Conservation (phyloP, 1,140 invertebrate genomes). For the Cotesia vestalis region DNA sequence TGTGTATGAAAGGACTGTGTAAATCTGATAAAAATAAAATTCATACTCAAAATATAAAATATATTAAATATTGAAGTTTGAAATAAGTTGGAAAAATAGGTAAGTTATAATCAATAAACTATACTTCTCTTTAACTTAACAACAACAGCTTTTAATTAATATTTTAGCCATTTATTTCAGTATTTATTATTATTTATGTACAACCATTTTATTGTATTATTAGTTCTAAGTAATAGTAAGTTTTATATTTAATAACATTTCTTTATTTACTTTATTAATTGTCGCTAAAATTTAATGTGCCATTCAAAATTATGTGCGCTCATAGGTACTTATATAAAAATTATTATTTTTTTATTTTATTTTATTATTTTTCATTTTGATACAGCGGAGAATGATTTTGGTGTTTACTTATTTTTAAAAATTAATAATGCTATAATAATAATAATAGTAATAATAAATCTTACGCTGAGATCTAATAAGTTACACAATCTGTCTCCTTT, state of each 20-base stretch:
- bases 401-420: constrained; percentile 59
- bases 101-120: constrained; percentile 31
- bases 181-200: constrained; percentile 63
- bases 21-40: constrained; percentile 17
- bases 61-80: background rate
- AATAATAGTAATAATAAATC: constrained; percentile 38
- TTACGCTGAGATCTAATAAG: constrained; percentile 65
- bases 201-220: constrained; percentile 56
- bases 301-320: constrained; percentile 62
- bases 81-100: background rate
- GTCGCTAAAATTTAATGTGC: constrained; percentile 51
- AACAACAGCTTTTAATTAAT: constrained; percentile 47
- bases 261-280: constrained; percentile 11
- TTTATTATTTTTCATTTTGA: constrained; percentile 44
- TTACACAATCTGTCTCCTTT: constrained; percentile 57
- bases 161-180: constrained; percentile 56
- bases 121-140: constrained; percentile 53
- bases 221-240: constrained; percentile 54
- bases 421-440: constrained; percentile 36
- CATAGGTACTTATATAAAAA: constrained; percentile 63
- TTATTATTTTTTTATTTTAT: constrained; percentile 39
- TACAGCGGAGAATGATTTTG: constrained; percentile 60
- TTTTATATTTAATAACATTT: constrained; percentile 40
- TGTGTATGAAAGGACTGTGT: constrained; percentile 20
- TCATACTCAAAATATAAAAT: constrained; percentile 3